These are phyloP conservation scores for Phortica variegata DNA, from an alignment of 1,140 invertebrate genomes.

Conservation along the genomic window DNA sequence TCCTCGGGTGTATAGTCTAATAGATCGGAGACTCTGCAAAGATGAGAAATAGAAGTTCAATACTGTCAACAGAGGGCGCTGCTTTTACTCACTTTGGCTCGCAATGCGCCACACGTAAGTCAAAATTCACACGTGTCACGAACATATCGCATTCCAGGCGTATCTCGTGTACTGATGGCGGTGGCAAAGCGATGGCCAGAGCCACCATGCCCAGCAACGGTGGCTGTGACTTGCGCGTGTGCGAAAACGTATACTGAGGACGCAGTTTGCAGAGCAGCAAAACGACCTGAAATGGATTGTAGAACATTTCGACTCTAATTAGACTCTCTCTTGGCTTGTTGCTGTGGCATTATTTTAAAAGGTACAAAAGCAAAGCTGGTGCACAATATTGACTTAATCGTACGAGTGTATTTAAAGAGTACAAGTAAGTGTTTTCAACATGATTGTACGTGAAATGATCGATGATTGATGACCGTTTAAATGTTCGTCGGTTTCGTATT, in stretches of 20 bases:
- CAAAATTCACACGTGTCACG: conserved; percentile 92
- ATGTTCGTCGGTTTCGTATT: conserved; percentile 29
- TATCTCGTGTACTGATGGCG: conserved; percentile 95
- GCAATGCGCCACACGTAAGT: conserved; percentile 94
- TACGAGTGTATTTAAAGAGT: no score
- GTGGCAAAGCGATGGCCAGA: conserved; percentile 90
- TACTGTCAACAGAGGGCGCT: not conserved
- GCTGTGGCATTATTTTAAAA: not conserved
- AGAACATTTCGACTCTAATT: not conserved
- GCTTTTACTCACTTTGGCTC: conserved; percentile 80
- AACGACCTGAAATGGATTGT: conserved; percentile 72
- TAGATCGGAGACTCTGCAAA: conserved; percentile 82
- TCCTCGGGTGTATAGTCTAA: conserved; percentile 92
- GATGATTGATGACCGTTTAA: conserved; percentile 6
- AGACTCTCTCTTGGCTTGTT: conserved; percentile 5
- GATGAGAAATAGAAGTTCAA: not conserved
- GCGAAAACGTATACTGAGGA: conserved; percentile 88
- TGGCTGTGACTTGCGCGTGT: conserved; percentile 80
- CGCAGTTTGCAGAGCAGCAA: conserved; percentile 85
- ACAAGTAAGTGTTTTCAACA: not conserved
- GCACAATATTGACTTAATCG: no score
- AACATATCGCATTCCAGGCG: conserved; percentile 95
- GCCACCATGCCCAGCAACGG: conserved; percentile 90
- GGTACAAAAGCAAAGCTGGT: not conserved
- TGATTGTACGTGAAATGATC: not conserved